Percentiles rank a stretch among this genome's conserved stretches.
Evolutionary conservation across 2,888 invertebrate genomes (phyloP).

Genomic region (Acronicta alni): DNA sequence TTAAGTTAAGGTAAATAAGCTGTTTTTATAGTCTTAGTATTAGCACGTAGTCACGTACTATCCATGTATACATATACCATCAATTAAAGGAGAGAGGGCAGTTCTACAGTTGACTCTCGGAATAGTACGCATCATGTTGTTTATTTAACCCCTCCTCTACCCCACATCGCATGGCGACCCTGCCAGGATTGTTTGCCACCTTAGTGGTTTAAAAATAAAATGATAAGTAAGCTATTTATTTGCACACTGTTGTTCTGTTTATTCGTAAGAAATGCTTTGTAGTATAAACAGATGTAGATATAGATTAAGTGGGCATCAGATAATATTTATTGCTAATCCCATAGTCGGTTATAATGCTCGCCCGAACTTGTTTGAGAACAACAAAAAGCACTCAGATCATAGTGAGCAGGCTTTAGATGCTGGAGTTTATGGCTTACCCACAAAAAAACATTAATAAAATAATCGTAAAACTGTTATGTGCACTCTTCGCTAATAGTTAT

Average conservation of each 20-base stretch:
- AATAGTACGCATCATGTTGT: neutral
- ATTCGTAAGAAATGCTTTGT: too few species aligned
- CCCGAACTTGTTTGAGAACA: neutral
- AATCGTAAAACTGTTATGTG: slow-evolving; percentile 3
- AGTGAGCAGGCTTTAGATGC: slow-evolving; percentile 7
- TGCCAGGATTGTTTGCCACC: too few species aligned
- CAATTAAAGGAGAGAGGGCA: neutral
- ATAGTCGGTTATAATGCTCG: neutral
- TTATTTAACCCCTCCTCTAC: neutral
- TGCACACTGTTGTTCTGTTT: too few species aligned
- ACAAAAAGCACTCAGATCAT: slow-evolving; percentile 25
- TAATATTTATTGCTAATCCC: neutral
- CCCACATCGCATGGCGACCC: too few species aligned
- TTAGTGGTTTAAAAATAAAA: too few species aligned
- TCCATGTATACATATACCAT: neutral
- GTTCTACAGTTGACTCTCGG: too few species aligned
- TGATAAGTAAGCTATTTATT: too few species aligned
- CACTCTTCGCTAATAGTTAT: neutral
- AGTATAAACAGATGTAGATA: too few species aligned
- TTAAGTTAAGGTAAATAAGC: slow-evolving; percentile 3
- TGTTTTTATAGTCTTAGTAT: slow-evolving; percentile 1
- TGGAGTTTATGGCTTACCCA: neutral
- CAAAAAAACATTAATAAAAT: slow-evolving; percentile 6
- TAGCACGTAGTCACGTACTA: slow-evolving; percentile 2
- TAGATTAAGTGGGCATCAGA: too few species aligned